phyloP scores from a whole-genome alignment of 1,140 invertebrate genomes.

The Cephus cinctus region DNA sequence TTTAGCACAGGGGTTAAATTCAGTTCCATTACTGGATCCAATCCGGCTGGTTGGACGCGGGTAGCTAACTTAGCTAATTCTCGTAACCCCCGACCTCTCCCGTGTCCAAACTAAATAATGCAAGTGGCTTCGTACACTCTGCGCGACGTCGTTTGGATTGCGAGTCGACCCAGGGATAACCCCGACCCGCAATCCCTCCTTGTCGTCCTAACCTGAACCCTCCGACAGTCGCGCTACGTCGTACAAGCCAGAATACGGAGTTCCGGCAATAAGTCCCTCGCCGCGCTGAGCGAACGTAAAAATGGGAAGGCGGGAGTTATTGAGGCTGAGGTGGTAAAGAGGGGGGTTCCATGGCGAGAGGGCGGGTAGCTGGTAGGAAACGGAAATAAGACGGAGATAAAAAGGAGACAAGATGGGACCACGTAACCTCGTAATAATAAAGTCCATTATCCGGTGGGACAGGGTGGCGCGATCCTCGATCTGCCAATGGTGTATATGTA shows the following conservation, averaged over 20 bases:
- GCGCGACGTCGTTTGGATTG: neutral
- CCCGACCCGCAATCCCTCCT: constrained; percentile 17
- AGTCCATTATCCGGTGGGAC: constrained; percentile 41
- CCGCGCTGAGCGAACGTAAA: constrained; percentile 42
- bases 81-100: constrained; percentile 3
- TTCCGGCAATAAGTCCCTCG: too few species aligned
- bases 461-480: too few species aligned
- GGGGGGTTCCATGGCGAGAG: constrained; percentile 6
- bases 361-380: constrained; percentile 3
- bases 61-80: constrained; percentile 38
- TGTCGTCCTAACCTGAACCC: neutral
- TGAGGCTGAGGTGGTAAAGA: constrained; percentile 27
- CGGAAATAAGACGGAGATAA: neutral
- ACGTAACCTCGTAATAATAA: constrained; percentile 25
- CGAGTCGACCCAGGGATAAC: neutral
- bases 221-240: constrained; percentile 2
- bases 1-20: constrained; percentile 36
- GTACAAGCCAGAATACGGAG: too few species aligned
- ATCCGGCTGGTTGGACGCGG: constrained; percentile 34
- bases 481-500: too few species aligned
- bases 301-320: constrained; percentile 44
- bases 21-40: constrained; percentile 36
- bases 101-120: neutral
- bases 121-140: too few species aligned
- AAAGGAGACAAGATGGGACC: neutral